Evolutionary conservation across 1,140 invertebrate species (phyloP), one percentile per base, ranked within the genome.

Genomic region (Aphelenchoides fujianensis): DNA sequence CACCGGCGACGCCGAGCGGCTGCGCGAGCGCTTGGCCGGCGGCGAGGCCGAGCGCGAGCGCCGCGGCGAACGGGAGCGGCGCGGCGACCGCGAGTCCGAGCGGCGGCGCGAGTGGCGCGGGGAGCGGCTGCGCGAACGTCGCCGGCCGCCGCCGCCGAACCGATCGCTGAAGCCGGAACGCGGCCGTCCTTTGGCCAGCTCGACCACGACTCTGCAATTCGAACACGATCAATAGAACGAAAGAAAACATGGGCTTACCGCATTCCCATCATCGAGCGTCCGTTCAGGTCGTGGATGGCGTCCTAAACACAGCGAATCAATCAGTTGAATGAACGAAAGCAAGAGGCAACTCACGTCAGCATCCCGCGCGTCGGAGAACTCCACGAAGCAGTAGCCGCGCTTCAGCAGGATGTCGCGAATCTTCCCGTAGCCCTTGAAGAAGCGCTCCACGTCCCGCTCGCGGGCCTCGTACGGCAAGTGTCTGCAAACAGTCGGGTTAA

Each of bases 331-430:
- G n/a, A n/a, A 59, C 7, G 5, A 5, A 59, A 59, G 19, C 5
- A 59, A 59, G 34, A 27, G 7, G 55, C 5, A 19, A 7, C 41
- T 48, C 23, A 48, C 55, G 55, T 59, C 55, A 5, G 55, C 55
- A 59, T 59, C 55, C 74, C n/a, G 73, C 52, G n/a, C 69, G 41
- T 34, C 69, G 73, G 55, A 61, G 19, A 78, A 37, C 37, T 78
- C 77, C 34, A 78, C 73, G 52, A 78, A 78, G 31, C 75, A 68
- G 30, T 69, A 78, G 9, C 77, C 77, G 3, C 76, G 74, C 71
- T 79, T 78, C 66, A 78, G 31, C 31, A 78, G 37, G 52, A 78
- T 79, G 28, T 78, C 77, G n/a, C 77, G 78, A 70, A 78, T 79
- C 19, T 59, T 53, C 54, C 77, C 77, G 72, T 78, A 78, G 19